These are phyloP conservation scores for Mystacides longicornis DNA, from an alignment of 2,888 invertebrate species.

Conservation along the genomic window DNA sequence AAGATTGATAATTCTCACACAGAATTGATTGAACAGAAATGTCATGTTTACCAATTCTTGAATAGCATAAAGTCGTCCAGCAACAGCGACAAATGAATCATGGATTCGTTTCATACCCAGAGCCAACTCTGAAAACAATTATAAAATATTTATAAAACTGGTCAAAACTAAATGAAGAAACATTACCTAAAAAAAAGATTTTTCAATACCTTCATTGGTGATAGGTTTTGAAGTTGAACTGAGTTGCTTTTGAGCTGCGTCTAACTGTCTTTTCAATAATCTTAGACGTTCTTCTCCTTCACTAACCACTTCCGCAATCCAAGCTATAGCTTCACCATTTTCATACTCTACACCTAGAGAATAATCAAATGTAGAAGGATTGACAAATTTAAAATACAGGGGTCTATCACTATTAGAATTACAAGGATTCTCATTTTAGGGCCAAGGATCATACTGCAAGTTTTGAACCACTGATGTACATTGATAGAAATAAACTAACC, in stretches of 20 bases:
- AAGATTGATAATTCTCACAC: neutral
- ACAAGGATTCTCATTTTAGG: too few relatives aligned
- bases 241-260: constrained; percentile 45
- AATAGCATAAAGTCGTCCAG: constrained; percentile 77
- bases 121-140: constrained; percentile 57
- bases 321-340: constrained; percentile 37
- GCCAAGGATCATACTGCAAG: too few relatives aligned
- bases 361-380: too few relatives aligned
- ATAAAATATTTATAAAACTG: neutral
- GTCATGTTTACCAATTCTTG: constrained; percentile 48
- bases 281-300: constrained; percentile 42
- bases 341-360: constrained; percentile 39
- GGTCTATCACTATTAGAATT: too few relatives aligned
- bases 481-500: constrained; percentile 29
- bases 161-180: neutral
- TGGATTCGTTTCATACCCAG: constrained; percentile 74
- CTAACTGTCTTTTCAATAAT: constrained; percentile 42
- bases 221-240: constrained; percentile 42
- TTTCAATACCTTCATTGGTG: constrained; percentile 41
- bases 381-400: too few relatives aligned
- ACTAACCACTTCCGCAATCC: constrained; percentile 39
- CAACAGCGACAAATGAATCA: constrained; percentile 78
- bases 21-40: neutral
- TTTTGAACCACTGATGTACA: too few relatives aligned
- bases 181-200: neutral